A percentile compares a stretch with the other conserved stretches of the same genome.
Conservation (phyloP, 2,888 invertebrate genomes). For the Cremastobaeus sp. region DNA sequence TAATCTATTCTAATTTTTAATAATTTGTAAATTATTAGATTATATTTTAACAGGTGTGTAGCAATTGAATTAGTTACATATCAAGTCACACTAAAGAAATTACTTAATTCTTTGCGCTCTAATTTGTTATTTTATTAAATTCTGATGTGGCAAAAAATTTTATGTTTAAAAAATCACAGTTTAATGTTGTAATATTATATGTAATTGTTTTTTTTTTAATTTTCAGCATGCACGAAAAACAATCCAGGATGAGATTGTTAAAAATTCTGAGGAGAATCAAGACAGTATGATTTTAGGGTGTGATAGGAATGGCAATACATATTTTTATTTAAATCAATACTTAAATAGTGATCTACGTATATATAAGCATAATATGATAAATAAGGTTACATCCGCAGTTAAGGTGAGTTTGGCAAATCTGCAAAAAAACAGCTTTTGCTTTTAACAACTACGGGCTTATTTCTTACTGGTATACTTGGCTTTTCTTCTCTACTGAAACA, state of each 20-base stretch:
- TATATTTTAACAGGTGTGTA: too few relatives aligned
- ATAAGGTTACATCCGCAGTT: slow-evolving; percentile 70
- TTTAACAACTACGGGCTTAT: too few relatives aligned
- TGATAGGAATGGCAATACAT: slow-evolving; percentile 79
- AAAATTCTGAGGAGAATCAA: slow-evolving; percentile 78
- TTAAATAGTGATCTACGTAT: slow-evolving; percentile 79
- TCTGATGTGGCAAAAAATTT: too few relatives aligned
- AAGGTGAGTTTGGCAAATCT: slow-evolving; percentile 69
- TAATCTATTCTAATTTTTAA: too few relatives aligned
- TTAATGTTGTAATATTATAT: not conserved
- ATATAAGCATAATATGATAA: slow-evolving; percentile 78
- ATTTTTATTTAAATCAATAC: slow-evolving; percentile 81
- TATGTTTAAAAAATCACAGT: too few relatives aligned
- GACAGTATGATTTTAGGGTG: slow-evolving; percentile 78
- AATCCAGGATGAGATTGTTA: slow-evolving; percentile 79
- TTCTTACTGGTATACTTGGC: too few relatives aligned
- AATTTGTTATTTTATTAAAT: too few relatives aligned
- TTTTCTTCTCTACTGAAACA: too few relatives aligned
- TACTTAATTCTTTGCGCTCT: not conserved
- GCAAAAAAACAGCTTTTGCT: too few relatives aligned
- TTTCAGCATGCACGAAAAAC: slow-evolving; percentile 79
- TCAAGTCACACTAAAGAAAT: too few relatives aligned
- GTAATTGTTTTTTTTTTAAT: slow-evolving; percentile 1
- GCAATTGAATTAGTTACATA: too few relatives aligned
- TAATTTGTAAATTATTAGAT: too few relatives aligned